phyloP scores from a whole-genome alignment of 2,888 invertebrate species.

The Orchestes rusci region DNA sequence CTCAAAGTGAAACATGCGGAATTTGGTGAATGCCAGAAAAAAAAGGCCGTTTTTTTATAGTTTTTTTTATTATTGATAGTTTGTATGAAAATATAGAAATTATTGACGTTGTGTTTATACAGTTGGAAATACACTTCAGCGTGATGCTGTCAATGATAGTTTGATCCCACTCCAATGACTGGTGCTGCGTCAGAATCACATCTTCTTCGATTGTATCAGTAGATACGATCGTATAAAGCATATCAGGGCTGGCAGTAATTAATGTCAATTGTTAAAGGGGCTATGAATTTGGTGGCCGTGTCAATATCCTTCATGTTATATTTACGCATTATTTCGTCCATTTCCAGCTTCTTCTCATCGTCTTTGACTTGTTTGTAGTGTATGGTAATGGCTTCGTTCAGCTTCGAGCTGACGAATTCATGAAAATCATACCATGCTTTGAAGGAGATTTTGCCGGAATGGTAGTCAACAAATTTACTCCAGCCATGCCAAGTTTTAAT shows the following conservation, averaged over 20 bases:
- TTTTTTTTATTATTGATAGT: too few relatives aligned
- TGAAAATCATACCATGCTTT: slow-evolving; percentile 29
- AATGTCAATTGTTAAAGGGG: slow-evolving; percentile 28
- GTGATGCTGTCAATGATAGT: slow-evolving; percentile 12
- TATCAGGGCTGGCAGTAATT: slow-evolving; percentile 23
- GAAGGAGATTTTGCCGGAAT: slow-evolving; percentile 28
- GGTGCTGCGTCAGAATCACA: slow-evolving; percentile 27
- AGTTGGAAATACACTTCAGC: too few relatives aligned
- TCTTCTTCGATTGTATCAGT: slow-evolving; percentile 24
- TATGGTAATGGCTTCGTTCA: slow-evolving; percentile 27
- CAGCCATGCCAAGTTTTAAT: slow-evolving; percentile 32
- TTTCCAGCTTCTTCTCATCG: slow-evolving; percentile 12
- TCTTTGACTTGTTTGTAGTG: slow-evolving; percentile 22
- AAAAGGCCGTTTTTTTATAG: too few relatives aligned
- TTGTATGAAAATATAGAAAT: too few relatives aligned
- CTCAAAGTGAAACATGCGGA: too few relatives aligned
- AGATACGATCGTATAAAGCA: slow-evolving; percentile 27
- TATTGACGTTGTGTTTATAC: too few relatives aligned
- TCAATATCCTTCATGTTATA: slow-evolving; percentile 13
- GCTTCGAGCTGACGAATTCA: slow-evolving; percentile 26
- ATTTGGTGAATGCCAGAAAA: too few relatives aligned
- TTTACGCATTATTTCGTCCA: slow-evolving; percentile 1
- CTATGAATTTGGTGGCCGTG: slow-evolving; percentile 22
- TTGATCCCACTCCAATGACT: slow-evolving; percentile 18
- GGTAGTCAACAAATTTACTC: slow-evolving; percentile 30